phyloP scores from a whole-genome alignment of 2,113 vertebrate genomes.

The Morphnarchus princeps region DNA sequence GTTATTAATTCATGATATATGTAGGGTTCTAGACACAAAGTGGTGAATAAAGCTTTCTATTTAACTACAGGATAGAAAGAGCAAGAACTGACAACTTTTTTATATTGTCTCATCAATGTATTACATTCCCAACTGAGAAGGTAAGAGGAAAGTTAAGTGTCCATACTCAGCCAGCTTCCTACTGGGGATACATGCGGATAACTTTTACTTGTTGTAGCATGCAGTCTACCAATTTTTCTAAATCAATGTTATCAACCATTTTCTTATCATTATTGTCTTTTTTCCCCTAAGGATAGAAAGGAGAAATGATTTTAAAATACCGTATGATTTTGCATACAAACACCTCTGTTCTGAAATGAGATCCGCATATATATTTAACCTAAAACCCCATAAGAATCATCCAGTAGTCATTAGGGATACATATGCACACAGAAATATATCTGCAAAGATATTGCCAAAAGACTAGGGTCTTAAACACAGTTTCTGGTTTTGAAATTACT shows the following conservation, averaged over 20 bases:
- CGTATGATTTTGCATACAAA: neutral
- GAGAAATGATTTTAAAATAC: neutral
- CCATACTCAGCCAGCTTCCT: neutral
- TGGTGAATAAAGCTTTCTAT: neutral
- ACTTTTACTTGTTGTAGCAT: neutral
- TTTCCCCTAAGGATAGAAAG: neutral
- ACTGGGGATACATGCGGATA: neutral
- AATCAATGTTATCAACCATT: neutral
- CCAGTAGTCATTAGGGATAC: neutral
- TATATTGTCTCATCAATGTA: neutral
- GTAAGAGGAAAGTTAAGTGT: neutral
- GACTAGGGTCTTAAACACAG: neutral
- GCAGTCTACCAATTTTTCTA: neutral
- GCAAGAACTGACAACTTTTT: neutral
- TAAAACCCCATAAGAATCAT: neutral
- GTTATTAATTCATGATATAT: neutral
- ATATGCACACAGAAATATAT: neutral
- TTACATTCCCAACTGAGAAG: neutral
- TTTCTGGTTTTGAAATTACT: neutral
- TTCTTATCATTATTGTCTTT: neutral
- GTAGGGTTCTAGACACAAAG: neutral
- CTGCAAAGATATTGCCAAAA: neutral
- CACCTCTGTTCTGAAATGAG: neutral
- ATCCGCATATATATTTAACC: neutral
- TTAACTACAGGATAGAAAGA: neutral